These are phyloP conservation scores for Urocyon cinereoargenteus DNA, from an alignment of 2,797 vertebrate species.

Conservation along the genomic window DNA sequence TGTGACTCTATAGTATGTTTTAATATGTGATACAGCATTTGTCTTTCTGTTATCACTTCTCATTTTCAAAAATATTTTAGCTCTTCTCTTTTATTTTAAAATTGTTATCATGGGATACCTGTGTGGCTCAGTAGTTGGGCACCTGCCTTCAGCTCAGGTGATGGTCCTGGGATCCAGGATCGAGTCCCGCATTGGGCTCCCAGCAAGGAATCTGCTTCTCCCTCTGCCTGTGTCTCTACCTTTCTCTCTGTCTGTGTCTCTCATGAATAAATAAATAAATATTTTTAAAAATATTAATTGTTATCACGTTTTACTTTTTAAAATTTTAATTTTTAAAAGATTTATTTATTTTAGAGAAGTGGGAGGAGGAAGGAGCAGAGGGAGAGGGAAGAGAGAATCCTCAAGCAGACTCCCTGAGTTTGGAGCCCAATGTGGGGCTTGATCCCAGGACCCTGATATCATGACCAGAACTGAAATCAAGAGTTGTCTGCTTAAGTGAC, in stretches of 20 bases:
- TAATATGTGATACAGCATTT: not conserved
- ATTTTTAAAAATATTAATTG: too few species aligned
- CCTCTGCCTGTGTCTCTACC: too few species aligned
- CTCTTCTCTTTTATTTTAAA: not conserved
- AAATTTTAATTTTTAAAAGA: not conserved
- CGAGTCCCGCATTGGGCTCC: too few species aligned
- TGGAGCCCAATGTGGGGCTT: not conserved
- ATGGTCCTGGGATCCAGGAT: too few species aligned
- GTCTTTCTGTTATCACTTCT: not conserved
- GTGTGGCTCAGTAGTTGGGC: too few species aligned
- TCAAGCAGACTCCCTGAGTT: not conserved
- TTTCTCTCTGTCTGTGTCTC: too few species aligned
- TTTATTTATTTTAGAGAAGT: not conserved
- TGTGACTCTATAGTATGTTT: slow-evolving; percentile 3
- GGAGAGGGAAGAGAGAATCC: not conserved
- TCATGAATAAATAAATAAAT: too few species aligned
- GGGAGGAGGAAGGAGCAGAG: not conserved
- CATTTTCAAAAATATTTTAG: slow-evolving; percentile 30
- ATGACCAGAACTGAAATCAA: not conserved
- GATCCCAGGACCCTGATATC: not conserved
- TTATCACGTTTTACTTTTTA: not conserved
- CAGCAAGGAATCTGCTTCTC: too few species aligned
- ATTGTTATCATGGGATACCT: not conserved
- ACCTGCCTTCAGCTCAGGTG: too few species aligned
- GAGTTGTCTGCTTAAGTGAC: not conserved